Conservation (phyloP, 2,888 invertebrate species). For the Melieria omissa region DNA sequence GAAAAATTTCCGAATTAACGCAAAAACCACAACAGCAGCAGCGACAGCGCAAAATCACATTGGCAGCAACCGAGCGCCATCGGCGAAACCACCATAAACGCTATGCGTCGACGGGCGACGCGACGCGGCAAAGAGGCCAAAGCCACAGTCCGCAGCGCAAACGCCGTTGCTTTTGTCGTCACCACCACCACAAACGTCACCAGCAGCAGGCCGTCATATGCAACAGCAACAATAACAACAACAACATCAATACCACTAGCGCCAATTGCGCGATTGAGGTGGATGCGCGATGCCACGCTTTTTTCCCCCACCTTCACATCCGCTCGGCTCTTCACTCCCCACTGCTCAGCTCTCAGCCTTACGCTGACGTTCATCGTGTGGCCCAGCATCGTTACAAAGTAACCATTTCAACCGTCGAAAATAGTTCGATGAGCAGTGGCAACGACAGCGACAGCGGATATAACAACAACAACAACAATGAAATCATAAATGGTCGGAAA, state of each 20-base stretch:
- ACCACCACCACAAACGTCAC: conserved; percentile 45
- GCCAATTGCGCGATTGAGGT: no score
- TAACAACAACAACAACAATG: neutral
- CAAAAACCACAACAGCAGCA: conserved; percentile 49
- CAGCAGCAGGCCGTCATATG: conserved; percentile 44
- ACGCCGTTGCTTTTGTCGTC: no score
- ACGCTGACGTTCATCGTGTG: no score
- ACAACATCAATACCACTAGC: conserved; percentile 35
- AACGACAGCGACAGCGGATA: no score
- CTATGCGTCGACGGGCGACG: conserved; percentile 17
- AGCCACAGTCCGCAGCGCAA: no score
- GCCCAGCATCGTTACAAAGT: no score
- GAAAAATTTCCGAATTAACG: conserved; percentile 59
- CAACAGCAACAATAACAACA: conserved; percentile 51
- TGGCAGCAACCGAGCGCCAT: conserved; percentile 24
- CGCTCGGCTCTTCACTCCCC: conserved; percentile 45
- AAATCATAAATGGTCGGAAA: neutral
- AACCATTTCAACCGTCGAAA: no score
- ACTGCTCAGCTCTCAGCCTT: conserved; percentile 22
- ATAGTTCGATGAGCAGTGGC: no score
- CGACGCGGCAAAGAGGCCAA: no score
- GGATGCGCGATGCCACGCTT: no score
- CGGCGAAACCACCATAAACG: conserved; percentile 24
- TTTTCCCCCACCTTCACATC: no score
- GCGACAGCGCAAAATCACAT: conserved; percentile 8